Percentiles rank a stretch among this genome's conserved stretches.
Conservation (phyloP, 2,888 invertebrate species). For the Uropetala carovei region DNA sequence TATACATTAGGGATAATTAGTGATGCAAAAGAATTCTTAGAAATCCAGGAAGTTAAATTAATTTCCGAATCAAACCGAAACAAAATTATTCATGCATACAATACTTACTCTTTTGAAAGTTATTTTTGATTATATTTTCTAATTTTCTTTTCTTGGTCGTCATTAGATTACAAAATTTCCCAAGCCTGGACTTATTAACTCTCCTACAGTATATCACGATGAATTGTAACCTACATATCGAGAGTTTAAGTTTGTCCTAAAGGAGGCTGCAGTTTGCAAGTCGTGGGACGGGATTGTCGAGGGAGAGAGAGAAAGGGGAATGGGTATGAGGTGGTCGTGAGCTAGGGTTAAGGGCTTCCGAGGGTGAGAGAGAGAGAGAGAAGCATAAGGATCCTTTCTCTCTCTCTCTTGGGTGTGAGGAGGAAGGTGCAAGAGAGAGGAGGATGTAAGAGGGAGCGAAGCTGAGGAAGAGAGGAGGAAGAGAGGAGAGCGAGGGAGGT, state of each 20-base stretch:
- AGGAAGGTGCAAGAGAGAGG: background rate
- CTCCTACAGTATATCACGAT: background rate
- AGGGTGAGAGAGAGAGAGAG: conserved; percentile 29
- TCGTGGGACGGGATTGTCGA: conserved; percentile 18
- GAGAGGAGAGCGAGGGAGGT: background rate
- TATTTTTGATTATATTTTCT: too few species aligned
- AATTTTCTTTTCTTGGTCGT: too few species aligned
- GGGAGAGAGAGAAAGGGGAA: background rate
- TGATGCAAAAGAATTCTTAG: too few species aligned
- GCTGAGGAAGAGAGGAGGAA: background rate
- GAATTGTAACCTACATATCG: background rate
- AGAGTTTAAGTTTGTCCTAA: conserved; percentile 4
- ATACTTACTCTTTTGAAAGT: too few species aligned
- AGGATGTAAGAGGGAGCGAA: background rate
- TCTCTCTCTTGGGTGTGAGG: too few species aligned
- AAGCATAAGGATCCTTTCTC: background rate
- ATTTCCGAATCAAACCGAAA: too few species aligned
- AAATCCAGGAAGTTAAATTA: too few species aligned
- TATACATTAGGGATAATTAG: too few species aligned
- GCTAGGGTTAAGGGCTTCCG: conserved; percentile 2
- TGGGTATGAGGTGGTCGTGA: conserved; percentile 2
- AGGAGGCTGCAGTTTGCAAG: conserved; percentile 24
- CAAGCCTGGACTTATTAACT: too few species aligned
- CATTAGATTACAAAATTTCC: too few species aligned
- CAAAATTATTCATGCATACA: too few species aligned